Base-by-base conservation (phyloP, 2,797 vertebrate species). In the Sebastes jordani region DNA sequence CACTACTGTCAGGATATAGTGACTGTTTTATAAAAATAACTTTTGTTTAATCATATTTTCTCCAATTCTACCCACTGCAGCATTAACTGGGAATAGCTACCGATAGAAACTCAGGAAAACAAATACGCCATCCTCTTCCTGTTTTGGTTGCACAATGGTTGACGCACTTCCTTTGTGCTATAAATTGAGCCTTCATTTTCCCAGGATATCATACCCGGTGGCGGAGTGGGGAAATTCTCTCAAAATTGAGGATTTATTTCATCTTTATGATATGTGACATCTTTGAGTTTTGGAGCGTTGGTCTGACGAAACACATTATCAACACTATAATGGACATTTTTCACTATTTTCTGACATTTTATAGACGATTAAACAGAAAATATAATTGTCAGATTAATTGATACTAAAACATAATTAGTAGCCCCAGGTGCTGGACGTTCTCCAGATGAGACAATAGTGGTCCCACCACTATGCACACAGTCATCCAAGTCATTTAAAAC, bases 401-500 rank as follows among this genome's bases (percentile, higher is more conserved):
- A 32, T 55, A 6, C 30, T 23, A 32, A 9, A 71, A 65, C 20
- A 11, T 3, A 20, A 49, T 59, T 30, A 25, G 14, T 29, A 16
- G 52, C 30, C 11, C 16, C 52, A 34, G 16, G 22, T 18, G 25
- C 29, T 36, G 54, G 16, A 23, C 6, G 1, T 18, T 63, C 25
- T 56, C 46, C 30, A 70, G 10, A 42, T 54, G 7, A 64, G 13
- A 63, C 74, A 68, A n/a, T 18, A 11, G 29, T 32, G 16, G 13
- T 52, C 36, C 52, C 6, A 23, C 11, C 3, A 56, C 25, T 62
- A 63, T 23, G 11, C 16, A 54, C 55, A 66, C n/a, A 32, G 23
- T 71, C 62, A 71, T 72, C 27, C 27, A 49, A 72, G 14, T 52
- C n/a, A 63, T 71, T 67, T 36, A 56, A 52, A 71, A 49, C 56